These are phyloP conservation scores for Metalampra italica DNA, from an alignment of 2,888 invertebrate genomes.

Conservation along the genomic window DNA sequence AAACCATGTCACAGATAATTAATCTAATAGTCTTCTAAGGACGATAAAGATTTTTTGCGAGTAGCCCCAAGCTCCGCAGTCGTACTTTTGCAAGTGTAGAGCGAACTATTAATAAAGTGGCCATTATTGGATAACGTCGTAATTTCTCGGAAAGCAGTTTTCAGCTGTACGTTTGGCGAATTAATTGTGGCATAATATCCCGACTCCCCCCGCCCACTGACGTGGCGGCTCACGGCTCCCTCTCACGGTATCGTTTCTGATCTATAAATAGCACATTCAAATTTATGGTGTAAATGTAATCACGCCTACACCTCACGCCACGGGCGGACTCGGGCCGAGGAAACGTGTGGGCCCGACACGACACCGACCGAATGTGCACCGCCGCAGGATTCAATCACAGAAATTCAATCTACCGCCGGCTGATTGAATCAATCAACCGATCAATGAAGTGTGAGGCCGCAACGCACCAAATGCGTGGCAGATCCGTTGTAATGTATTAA, in stretches of 20 bases:
- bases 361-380: neutral
- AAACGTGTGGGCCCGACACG: neutral
- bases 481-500: too few relatives aligned
- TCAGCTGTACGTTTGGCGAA: constrained; percentile 3
- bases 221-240: constrained; percentile 28
- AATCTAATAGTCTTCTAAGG: too few relatives aligned
- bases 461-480: too few relatives aligned
- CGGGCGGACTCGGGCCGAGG: neutral
- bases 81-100: neutral
- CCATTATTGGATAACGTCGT: neutral
- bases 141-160: constrained; percentile 2
- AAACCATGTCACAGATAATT: too few relatives aligned
- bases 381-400: neutral
- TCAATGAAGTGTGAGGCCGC: too few relatives aligned
- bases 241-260: constrained; percentile 47
- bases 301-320: constrained; percentile 41
- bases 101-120: neutral
- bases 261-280: constrained; percentile 63
- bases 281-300: constrained; percentile 57
- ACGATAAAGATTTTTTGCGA: too few relatives aligned
- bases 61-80: too few relatives aligned
- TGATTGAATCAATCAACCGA: too few relatives aligned
- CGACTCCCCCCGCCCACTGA: constrained; percentile 7
- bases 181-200: constrained; percentile 6
- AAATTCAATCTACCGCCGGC: too few relatives aligned